These are phyloP conservation scores for Columbina picui DNA, from an alignment of 2,113 vertebrate species.

Conservation along the genomic window DNA sequence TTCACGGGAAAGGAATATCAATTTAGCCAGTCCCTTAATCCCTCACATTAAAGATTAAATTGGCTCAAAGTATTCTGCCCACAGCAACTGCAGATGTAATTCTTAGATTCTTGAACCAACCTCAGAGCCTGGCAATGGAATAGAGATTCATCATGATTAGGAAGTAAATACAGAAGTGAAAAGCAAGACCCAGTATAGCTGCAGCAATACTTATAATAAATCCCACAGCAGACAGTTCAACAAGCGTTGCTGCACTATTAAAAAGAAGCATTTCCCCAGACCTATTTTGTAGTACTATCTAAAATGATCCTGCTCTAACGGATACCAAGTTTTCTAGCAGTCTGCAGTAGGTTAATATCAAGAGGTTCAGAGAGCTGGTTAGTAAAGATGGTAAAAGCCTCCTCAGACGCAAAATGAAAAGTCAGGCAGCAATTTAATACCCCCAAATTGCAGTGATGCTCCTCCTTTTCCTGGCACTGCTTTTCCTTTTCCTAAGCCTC, in stretches of 20 bases:
- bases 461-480: neutral
- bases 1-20: neutral
- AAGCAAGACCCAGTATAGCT: neutral
- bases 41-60: neutral
- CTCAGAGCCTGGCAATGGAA: neutral
- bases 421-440: neutral
- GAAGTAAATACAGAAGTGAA: neutral
- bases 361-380: neutral
- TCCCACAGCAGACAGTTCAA: neutral
- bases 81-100: conserved; percentile 1
- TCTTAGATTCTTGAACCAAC: neutral
- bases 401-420: neutral
- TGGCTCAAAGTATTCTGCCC: neutral
- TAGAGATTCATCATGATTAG: neutral
- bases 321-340: neutral
- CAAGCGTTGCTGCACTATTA: neutral
- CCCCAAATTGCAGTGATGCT: neutral
- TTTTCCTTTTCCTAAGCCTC: neutral
- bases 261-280: neutral
- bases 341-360: neutral
- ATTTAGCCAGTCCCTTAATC: neutral
- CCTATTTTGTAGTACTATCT: neutral
- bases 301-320: neutral
- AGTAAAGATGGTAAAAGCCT: neutral
- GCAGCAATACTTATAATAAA: neutral